phyloP scores from a whole-genome alignment of 2,888 invertebrate genomes.

The Coelogynopora nodosa region DNA sequence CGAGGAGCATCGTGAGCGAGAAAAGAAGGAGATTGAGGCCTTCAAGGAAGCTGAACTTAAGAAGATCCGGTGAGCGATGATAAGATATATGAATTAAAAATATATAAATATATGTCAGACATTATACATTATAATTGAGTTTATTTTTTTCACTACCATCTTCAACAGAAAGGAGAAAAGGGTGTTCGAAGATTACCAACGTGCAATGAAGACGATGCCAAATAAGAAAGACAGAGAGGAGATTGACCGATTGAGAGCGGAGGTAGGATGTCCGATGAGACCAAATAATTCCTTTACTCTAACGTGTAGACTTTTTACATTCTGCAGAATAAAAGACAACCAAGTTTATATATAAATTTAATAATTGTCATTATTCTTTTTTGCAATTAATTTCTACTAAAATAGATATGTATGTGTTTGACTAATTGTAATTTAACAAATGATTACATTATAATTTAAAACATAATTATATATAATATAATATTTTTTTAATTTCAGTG shows the following conservation, averaged over 20 bases:
- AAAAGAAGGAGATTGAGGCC: background rate
- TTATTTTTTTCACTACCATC: background rate
- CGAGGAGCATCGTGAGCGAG: slow-evolving; percentile 3
- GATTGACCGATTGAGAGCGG: slow-evolving; percentile 33
- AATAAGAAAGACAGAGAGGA: slow-evolving; percentile 42
- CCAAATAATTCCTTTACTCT: too few species aligned
- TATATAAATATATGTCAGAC: background rate
- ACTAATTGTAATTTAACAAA: too few species aligned
- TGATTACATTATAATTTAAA: too few species aligned
- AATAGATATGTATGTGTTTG: too few species aligned
- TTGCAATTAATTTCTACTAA: too few species aligned
- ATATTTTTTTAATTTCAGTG: too few species aligned
- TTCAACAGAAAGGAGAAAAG: slow-evolving; percentile 25
- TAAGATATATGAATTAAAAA: background rate
- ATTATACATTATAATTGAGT: background rate
- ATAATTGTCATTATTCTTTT: too few species aligned
- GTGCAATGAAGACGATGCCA: slow-evolving; percentile 42
- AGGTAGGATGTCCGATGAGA: slow-evolving; percentile 14
- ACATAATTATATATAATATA: too few species aligned
- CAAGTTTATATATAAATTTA: too few species aligned
- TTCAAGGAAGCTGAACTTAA: slow-evolving; percentile 37
- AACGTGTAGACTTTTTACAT: too few species aligned
- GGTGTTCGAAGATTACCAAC: slow-evolving; percentile 42
- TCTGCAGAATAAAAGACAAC: too few species aligned
- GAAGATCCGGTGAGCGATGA: background rate